phyloP scores from a whole-genome alignment of 2,113 vertebrate species.

The Gobius niger region DNA sequence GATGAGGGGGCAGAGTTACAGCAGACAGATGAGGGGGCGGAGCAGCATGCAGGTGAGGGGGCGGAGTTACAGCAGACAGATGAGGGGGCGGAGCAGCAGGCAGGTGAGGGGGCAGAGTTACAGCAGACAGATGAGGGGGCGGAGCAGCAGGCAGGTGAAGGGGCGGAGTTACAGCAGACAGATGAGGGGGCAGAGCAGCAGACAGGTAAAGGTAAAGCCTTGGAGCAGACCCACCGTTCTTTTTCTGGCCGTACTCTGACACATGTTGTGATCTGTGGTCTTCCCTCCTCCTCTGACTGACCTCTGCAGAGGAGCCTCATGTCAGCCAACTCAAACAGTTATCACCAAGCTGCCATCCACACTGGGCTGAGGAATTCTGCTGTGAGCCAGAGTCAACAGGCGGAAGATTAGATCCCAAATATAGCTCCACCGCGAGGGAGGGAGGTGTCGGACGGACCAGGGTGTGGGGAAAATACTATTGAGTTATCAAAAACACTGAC shows the following conservation, averaged over 20 bases:
- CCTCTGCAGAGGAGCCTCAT: conserved; percentile 29
- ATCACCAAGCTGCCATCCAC: conserved; percentile 73
- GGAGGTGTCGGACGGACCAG: too few relatives aligned
- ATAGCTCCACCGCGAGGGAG: conserved; percentile 55
- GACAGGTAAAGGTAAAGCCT: too few relatives aligned
- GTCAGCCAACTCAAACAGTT: conserved; percentile 42
- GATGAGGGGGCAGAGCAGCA: neutral
- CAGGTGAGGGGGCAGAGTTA: neutral
- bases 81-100: neutral
- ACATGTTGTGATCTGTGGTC: too few relatives aligned
- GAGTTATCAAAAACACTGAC: neutral
- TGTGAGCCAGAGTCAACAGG: conserved; percentile 74
- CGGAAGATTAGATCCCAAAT: conserved; percentile 79
- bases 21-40: neutral
- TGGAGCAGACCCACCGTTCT: too few relatives aligned
- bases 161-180: neutral
- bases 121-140: neutral
- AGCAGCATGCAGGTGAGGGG: neutral
- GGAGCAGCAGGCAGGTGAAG: neutral
- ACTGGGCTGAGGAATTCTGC: conserved; percentile 72
- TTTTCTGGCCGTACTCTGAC: too few relatives aligned
- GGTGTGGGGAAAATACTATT: too few relatives aligned
- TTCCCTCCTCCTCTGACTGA: conserved; percentile 34
- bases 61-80: neutral
- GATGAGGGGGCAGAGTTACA: neutral